Conservation (phyloP, 2,888 invertebrate species). For the Drosophila lacicola region DNA sequence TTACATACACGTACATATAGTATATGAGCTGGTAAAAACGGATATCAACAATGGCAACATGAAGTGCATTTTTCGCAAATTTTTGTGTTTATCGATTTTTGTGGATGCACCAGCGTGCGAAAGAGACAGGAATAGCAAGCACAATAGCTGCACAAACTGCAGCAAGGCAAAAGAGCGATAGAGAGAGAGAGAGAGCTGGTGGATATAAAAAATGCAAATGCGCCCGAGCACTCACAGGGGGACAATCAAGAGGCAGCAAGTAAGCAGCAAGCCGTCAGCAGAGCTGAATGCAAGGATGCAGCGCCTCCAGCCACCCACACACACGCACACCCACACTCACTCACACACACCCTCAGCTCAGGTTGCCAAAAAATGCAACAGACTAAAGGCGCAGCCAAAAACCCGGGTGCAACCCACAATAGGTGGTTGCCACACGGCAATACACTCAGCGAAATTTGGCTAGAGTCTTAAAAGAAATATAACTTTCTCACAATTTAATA, state of each 20-base stretch:
- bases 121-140: constrained; percentile 22
- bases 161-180: constrained; percentile 4
- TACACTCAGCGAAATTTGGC: constrained; percentile 25
- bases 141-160: constrained; percentile 20
- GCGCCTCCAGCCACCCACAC: constrained; percentile 2
- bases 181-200: constrained; percentile 1
- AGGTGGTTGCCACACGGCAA: constrained; percentile 16
- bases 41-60: constrained; percentile 61
- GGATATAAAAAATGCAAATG: constrained; percentile 78
- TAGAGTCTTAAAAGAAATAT: background rate
- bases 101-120: constrained; percentile 15
- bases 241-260: constrained; percentile 31
- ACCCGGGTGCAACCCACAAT: constrained; percentile 26
- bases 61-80: constrained; percentile 59
- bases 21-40: constrained; percentile 29
- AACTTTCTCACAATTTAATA: too few relatives aligned
- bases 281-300: constrained; percentile 48
- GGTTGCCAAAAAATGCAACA: constrained; percentile 52
- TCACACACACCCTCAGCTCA: constrained; percentile 6
- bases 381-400: constrained; percentile 44
- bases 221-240: constrained; percentile 31
- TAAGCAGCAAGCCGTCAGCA: constrained; percentile 4
- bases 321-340: background rate
- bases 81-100: constrained; percentile 73
- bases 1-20: constrained; percentile 17